A percentile compares a stretch with the other conserved stretches of the same genome.
These are phyloP conservation scores for Fragum fragum DNA, from an alignment of 2,888 invertebrate species.

Conservation along the genomic window DNA sequence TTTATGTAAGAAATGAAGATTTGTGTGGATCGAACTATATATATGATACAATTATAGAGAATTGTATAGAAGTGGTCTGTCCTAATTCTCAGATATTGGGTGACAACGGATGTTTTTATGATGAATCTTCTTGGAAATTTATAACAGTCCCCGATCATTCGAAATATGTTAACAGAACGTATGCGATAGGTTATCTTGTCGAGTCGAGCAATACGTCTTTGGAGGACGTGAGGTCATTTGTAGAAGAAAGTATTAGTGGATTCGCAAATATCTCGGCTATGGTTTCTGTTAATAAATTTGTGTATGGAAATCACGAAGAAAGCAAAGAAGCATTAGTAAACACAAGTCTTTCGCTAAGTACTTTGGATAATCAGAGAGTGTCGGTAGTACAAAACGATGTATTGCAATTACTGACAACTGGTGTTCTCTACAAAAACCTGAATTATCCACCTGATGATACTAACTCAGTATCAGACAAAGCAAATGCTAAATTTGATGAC, in stretches of 20 bases:
- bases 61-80: constrained; percentile 4
- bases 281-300: no score
- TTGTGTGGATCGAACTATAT: neutral
- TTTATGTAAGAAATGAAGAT: neutral
- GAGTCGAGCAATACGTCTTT: neutral
- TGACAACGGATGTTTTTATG: constrained; percentile 17
- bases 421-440: no score
- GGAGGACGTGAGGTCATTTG: neutral
- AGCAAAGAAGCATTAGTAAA: no score
- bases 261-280: neutral
- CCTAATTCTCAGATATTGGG: neutral
- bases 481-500: no score
- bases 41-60: constrained; percentile 6
- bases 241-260: neutral
- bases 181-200: neutral
- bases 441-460: no score
- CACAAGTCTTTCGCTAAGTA: no score
- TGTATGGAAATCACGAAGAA: no score
- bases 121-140: constrained; percentile 12
- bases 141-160: neutral
- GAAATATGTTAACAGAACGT: neutral
- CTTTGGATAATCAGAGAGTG: no score
- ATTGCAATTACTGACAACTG: no score
- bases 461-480: no score
- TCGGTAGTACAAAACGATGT: no score